Evolutionary conservation across 2,797 vertebrate genomes (phyloP).

Genomic region (Podarcis lilfordi): DNA sequence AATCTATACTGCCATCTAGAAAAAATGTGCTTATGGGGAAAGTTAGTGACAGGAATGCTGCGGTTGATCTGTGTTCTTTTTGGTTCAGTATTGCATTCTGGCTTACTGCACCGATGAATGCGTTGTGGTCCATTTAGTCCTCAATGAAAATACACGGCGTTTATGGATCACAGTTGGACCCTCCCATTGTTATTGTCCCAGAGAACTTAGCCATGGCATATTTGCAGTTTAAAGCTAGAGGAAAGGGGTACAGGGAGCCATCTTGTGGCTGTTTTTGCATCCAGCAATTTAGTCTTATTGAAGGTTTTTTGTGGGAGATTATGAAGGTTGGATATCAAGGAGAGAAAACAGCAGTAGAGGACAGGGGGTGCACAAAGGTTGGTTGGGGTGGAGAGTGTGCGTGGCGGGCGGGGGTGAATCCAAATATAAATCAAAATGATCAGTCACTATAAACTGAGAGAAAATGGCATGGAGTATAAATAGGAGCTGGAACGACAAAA

Average conservation of each 20-base stretch:
- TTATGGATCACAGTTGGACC: slow-evolving; percentile 50
- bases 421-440: slow-evolving; percentile 76
- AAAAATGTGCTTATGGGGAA: slow-evolving; percentile 28
- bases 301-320: background rate
- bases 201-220: slow-evolving; percentile 33
- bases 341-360: slow-evolving; percentile 23
- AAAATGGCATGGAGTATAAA: slow-evolving; percentile 74
- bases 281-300: slow-evolving; percentile 33
- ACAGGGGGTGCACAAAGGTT: slow-evolving; percentile 10
- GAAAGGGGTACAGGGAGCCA: slow-evolving; percentile 77
- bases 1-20: background rate
- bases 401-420: slow-evolving; percentile 24
- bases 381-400: background rate
- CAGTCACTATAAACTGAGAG: slow-evolving; percentile 68
- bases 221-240: background rate
- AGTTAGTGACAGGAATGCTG: background rate
- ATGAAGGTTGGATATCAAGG: slow-evolving; percentile 42
- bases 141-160: slow-evolving; percentile 51
- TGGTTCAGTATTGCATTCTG: background rate
- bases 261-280: slow-evolving; percentile 72
- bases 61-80: slow-evolving; percentile 26
- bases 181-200: slow-evolving; percentile 17
- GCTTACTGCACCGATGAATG: slow-evolving; percentile 12
- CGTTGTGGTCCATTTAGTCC: slow-evolving; percentile 28
- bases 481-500: slow-evolving; percentile 76